Evolutionary conservation across 2,888 invertebrate genomes (phyloP), one percentile per base, ranked within the genome.

Genomic region (Erpobdella octoculata): DNA sequence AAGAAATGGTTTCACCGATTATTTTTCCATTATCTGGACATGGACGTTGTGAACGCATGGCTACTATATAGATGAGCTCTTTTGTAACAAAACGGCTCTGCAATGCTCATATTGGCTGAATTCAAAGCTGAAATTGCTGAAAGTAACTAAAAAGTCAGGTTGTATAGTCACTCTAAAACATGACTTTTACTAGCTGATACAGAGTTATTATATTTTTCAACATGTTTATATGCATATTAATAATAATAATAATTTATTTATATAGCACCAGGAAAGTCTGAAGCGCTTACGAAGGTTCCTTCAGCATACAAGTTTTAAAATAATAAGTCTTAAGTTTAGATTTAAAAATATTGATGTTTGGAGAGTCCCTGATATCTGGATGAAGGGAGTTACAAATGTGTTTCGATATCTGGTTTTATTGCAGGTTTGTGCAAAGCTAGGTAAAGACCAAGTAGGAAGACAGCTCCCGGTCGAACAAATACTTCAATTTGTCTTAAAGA

Each of bases 1-100:
- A 65, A 28, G 21, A 65, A 65, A 65, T 65, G 65, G 65, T 65
- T 31, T 35, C 65, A 31, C 31, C 25, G 65, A 35, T 33, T 65
- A 21, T 65, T 65, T 65, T 65, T 18, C 12, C 65, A 65, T 33
- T 31, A 12, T 15, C 25, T 65, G 35, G n/a, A n/a, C n/a, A n/a
- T n/a, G n/a, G n/a, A n/a, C n/a, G n/a, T n/a, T n/a, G n/a, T n/a
- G n/a, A n/a, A 65, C 35, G 65, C 65, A 12, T 65, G 65, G 65
- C 35, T 65, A 35, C 65, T 65, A 12, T 65, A 65, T 28, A 31
- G 65, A 12, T 12, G 65, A 35, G 46, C 46, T 41, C 46, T 12
- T 41, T 41, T n/a, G 46, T n/a, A 41, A n/a, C 46, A 41, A 41
- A 41, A 41, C 46, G 46, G 12, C n/a, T 41, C 46, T 15, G 46